A percentile compares a stretch with the other conserved stretches of the same genome.
Evolutionary conservation across 2,113 vertebrate species (phyloP).

Genomic region (Prunella himalayana): DNA sequence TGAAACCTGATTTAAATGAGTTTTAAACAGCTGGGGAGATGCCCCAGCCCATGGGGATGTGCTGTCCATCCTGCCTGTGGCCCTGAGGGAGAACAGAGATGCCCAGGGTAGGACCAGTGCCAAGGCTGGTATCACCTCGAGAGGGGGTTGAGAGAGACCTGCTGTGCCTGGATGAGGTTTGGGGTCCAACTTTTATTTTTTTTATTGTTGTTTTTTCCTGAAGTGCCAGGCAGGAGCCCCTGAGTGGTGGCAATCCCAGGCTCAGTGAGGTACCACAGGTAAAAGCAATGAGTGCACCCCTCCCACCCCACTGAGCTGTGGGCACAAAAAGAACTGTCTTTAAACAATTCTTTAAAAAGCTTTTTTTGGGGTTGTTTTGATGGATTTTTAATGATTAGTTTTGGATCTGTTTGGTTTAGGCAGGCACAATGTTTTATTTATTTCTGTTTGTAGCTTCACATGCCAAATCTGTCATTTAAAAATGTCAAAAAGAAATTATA

Average conservation of each 20-base stretch:
- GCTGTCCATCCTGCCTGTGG: background rate
- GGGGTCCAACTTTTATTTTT: background rate
- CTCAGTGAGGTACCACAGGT: fast-evolving
- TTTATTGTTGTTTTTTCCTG: background rate
- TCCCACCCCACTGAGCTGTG: fast-evolving
- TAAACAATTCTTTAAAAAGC: too few relatives aligned
- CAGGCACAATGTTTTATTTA: background rate
- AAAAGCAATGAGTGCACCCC: background rate
- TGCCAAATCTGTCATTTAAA: background rate
- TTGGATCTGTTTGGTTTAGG: background rate
- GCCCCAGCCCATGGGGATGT: fast-evolving
- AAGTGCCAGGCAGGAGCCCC: background rate
- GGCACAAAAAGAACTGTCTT: background rate
- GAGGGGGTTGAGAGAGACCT: background rate
- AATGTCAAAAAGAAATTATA: background rate
- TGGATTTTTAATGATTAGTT: background rate
- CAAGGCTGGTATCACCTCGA: fast-evolving
- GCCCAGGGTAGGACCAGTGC: background rate
- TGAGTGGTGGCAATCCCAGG: background rate
- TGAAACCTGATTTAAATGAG: background rate
- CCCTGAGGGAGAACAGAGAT: background rate
- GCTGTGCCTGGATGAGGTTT: background rate
- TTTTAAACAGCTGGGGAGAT: background rate
- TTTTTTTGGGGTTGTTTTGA: background rate
- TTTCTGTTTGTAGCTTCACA: background rate